Percentiles rank a stretch among this genome's conserved stretches.
phyloP scores from a whole-genome alignment of 2,113 vertebrate species.

The Oenanthe oenanthe region DNA sequence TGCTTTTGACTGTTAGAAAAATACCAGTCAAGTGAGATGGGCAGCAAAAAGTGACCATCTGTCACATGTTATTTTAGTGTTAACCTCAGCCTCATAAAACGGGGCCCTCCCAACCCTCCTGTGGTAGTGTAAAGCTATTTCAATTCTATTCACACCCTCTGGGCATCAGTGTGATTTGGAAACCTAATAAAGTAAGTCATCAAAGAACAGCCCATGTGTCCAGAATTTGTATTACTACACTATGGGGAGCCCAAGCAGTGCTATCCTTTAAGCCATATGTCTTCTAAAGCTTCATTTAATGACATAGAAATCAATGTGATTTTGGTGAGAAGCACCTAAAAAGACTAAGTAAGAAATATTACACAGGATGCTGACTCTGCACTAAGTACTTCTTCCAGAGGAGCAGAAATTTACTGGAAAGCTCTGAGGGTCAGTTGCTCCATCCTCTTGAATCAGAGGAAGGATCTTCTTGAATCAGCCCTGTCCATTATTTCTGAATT shows the following conservation, averaged over 20 bases:
- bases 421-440: neutral
- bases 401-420: neutral
- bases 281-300: slow-evolving; percentile 59
- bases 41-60: slow-evolving; percentile 66
- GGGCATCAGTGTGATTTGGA: slow-evolving; percentile 65
- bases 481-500: neutral
- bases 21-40: neutral
- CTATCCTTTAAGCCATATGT: slow-evolving; percentile 51
- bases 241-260: neutral
- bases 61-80: slow-evolving; percentile 61
- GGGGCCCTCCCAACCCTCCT: slow-evolving; percentile 6
- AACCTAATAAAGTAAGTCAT: slow-evolving; percentile 72
- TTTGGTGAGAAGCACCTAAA: slow-evolving; percentile 21
- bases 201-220: slow-evolving; percentile 60
- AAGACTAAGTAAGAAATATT: neutral
- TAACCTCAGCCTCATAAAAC: slow-evolving; percentile 49
- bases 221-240: slow-evolving; percentile 63
- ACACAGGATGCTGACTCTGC: neutral
- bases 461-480: neutral
- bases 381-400: neutral
- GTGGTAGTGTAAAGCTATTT: slow-evolving; percentile 65
- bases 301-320: slow-evolving; percentile 47
- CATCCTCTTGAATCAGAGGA: neutral
- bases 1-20: slow-evolving; percentile 15
- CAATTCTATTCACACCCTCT: slow-evolving; percentile 60